phyloP scores from a whole-genome alignment of 2,888 invertebrate genomes.

The Agrilus mali region DNA sequence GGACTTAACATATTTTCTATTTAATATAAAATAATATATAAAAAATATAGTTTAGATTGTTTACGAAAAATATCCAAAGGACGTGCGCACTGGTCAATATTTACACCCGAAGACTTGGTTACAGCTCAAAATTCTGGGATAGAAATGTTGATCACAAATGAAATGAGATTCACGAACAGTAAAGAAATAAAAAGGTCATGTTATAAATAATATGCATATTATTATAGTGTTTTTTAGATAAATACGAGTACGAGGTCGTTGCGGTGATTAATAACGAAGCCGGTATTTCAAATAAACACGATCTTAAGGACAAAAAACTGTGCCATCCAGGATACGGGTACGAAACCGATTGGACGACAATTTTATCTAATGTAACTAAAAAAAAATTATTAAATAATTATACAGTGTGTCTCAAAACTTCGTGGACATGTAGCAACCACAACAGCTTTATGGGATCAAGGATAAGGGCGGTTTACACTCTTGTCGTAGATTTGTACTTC shows the following conservation, averaged over 20 bases:
- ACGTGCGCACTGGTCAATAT: slow-evolving; percentile 71
- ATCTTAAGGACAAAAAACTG: slow-evolving; percentile 55
- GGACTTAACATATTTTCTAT: not conserved
- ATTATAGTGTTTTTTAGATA: slow-evolving; percentile 24
- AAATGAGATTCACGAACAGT: slow-evolving; percentile 47
- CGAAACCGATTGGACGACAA: slow-evolving; percentile 58
- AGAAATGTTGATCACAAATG: slow-evolving; percentile 58
- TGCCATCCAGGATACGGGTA: slow-evolving; percentile 76
- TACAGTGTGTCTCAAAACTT: no score
- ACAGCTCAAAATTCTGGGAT: slow-evolving; percentile 54
- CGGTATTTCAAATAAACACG: slow-evolving; percentile 44
- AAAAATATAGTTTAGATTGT: slow-evolving; percentile 56
- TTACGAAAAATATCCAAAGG: slow-evolving; percentile 63
- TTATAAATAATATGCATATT: not conserved
- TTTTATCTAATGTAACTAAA: slow-evolving; percentile 55
- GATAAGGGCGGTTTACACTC: no score
- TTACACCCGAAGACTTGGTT: slow-evolving; percentile 75
- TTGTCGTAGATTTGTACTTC: no score
- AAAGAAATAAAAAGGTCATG: not conserved
- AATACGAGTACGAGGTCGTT: slow-evolving; percentile 49
- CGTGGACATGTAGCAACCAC: no score
- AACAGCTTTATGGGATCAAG: no score
- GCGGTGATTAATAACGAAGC: slow-evolving; percentile 51
- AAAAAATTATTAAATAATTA: not conserved
- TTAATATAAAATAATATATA: not conserved